Evolutionary conservation across 2,888 invertebrate genomes (phyloP).

Genomic region (Thysanoteuthis rhombus): DNA sequence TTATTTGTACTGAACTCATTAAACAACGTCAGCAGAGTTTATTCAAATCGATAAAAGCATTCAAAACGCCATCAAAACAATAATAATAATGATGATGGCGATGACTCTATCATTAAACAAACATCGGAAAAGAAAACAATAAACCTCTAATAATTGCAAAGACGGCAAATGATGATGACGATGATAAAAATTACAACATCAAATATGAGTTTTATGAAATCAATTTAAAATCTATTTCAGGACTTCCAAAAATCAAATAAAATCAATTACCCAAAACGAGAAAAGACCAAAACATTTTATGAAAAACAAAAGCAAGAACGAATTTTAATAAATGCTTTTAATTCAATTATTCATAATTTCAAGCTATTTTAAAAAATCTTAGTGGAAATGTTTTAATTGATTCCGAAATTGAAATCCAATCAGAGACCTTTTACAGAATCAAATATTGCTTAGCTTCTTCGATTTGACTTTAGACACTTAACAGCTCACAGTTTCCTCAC

Average conservation of each 20-base stretch:
- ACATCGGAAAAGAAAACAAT: background rate
- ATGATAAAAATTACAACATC: background rate
- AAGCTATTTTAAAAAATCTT: background rate
- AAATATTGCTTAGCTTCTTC: background rate
- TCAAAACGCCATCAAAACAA: background rate
- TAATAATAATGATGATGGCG: background rate
- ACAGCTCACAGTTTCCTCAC: background rate
- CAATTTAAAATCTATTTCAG: conserved; percentile 1
- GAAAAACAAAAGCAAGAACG: background rate
- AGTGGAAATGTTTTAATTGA: background rate
- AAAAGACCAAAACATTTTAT: background rate
- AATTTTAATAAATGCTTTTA: background rate
- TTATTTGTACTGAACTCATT: background rate
- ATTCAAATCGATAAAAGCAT: background rate
- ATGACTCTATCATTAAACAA: background rate
- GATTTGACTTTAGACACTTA: background rate
- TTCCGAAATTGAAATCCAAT: conserved; percentile 12
- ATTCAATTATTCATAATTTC: background rate
- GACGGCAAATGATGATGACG: background rate
- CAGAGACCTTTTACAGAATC: background rate
- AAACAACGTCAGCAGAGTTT: background rate
- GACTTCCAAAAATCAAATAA: background rate
- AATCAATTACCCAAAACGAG: background rate
- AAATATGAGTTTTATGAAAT: background rate
- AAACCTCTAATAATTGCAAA: background rate